These are phyloP conservation scores for Microcebus lehilahytsara DNA, from an alignment of 2,113 vertebrate genomes.

Conservation along the genomic window DNA sequence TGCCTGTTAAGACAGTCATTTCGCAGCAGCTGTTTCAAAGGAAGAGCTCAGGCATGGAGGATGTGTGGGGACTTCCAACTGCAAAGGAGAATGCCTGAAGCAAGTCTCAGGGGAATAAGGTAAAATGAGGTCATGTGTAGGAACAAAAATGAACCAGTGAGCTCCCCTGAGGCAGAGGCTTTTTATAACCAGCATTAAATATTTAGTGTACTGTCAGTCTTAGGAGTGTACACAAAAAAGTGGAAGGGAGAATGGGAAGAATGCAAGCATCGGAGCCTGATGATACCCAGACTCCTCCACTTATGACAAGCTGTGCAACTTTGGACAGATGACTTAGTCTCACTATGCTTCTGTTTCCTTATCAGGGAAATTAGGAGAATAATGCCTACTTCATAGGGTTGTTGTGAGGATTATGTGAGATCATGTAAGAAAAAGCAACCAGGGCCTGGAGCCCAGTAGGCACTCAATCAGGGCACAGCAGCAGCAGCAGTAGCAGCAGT, in stretches of 20 bases:
- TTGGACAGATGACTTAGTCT: background rate
- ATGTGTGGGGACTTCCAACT: background rate
- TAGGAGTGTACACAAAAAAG: background rate
- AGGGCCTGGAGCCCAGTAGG: background rate
- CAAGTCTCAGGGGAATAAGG: conserved; percentile 30
- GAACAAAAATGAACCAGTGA: background rate
- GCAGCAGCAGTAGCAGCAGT: fast-evolving
- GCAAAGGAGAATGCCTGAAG: conserved; percentile 1
- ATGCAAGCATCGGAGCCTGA: background rate
- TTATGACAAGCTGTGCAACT: background rate
- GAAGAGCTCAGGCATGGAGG: background rate
- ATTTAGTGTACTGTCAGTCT: conserved; percentile 39
- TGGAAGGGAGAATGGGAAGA: background rate
- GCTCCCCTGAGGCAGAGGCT: conserved; percentile 40
- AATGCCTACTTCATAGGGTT: background rate
- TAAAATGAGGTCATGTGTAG: conserved; percentile 24
- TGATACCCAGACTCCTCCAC: background rate
- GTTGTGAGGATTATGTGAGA: background rate
- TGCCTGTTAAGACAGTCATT: background rate
- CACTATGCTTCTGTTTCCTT: background rate
- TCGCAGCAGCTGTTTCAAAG: conserved; percentile 29
- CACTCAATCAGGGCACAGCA: background rate
- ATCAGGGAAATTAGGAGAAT: background rate
- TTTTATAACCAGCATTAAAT: conserved; percentile 58
- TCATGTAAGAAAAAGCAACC: background rate